phyloP scores from a whole-genome alignment of 2,888 invertebrate genomes.

The Drosophila kanekoi region DNA sequence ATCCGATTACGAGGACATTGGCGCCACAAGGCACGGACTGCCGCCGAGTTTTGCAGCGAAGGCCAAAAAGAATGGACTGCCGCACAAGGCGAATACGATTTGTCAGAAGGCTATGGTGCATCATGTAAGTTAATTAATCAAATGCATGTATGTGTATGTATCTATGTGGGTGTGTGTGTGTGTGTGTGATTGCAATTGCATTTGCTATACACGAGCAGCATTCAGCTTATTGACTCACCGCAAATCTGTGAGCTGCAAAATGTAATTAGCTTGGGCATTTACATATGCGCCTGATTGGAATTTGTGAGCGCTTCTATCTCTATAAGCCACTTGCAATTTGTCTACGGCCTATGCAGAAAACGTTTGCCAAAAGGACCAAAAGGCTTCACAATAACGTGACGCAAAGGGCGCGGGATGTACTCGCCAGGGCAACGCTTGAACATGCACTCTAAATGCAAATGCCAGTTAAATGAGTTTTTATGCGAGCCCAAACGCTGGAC shows the following conservation, averaged over 20 bases:
- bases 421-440: slow-evolving; percentile 22
- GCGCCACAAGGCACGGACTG: slow-evolving; percentile 85
- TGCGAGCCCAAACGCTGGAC: slow-evolving; percentile 32
- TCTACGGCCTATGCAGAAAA: slow-evolving; percentile 43
- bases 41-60: slow-evolving; percentile 82
- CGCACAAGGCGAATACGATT: slow-evolving; percentile 85
- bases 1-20: slow-evolving; percentile 90
- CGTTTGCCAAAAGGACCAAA: slow-evolving; percentile 5
- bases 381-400: slow-evolving; percentile 19
- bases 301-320: slow-evolving; percentile 29
- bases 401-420: slow-evolving; percentile 7
- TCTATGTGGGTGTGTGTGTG: slow-evolving; percentile 7
- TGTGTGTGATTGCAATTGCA: slow-evolving; percentile 37
- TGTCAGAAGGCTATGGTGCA: slow-evolving; percentile 88
- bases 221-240: slow-evolving; percentile 29
- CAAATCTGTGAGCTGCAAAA: slow-evolving; percentile 56
- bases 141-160: slow-evolving; percentile 6
- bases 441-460: slow-evolving; percentile 80
- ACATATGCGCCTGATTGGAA: slow-evolving; percentile 61
- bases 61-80: slow-evolving; percentile 84
- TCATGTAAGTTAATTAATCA: slow-evolving; percentile 87
- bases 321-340: slow-evolving; percentile 48
- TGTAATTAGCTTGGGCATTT: slow-evolving; percentile 72
- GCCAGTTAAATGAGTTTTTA: slow-evolving; percentile 78
- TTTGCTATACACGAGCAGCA: slow-evolving; percentile 30